Base-by-base conservation (phyloP, 2,888 invertebrate genomes). In the Pilophorus perplexus region DNA sequence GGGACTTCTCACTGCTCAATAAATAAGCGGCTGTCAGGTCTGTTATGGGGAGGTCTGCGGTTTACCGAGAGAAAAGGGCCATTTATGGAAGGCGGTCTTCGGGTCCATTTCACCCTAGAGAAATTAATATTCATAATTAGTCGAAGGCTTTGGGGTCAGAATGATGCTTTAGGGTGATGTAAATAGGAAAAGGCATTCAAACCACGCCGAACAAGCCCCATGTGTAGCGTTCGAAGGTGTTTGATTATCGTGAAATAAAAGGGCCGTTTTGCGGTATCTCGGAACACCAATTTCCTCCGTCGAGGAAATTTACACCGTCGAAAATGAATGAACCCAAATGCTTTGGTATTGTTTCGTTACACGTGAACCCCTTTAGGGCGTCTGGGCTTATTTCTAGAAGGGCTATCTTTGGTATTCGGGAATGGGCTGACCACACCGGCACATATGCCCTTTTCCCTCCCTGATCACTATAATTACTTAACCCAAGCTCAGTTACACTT, bases 401-500 rank as follows among this genome's bases (percentile, higher is more conserved):
- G 42, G 16, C 42, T 10, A 42, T 16, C 16, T 42, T 42, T 16
- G 42, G 42, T 42, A 42, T 42, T 42, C 42, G 42, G 5, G 28
- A 25, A 52, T 10, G 52, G 55, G 37, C 55, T 55, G 55, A 55
- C 55, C 55, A 55, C 55, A 18, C 10, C 10, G 12, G 55, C 55
- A 55, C 38, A 55, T 55, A 38, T 38, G 37, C 55, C 38, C 38
- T 37, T 27, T 18, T 22, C 59, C 22, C 55, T 18, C 20, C 33
- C 60, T 62, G 62, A 62, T 62, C 62, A 62, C 62, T 62, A 62
- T 62, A 62, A 62, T 62, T 62, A 62, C 62, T 46, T 42, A 16
- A 33, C 62, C 46, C 33, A 62, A 62, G 62, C 48, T 62, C 62
- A 46, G 44, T 46, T 38, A 48, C 62, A 62, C 62, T 62, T 62